These are phyloP conservation scores for Corvus cornix DNA, from an alignment of 2,113 vertebrate species.

Conservation along the genomic window DNA sequence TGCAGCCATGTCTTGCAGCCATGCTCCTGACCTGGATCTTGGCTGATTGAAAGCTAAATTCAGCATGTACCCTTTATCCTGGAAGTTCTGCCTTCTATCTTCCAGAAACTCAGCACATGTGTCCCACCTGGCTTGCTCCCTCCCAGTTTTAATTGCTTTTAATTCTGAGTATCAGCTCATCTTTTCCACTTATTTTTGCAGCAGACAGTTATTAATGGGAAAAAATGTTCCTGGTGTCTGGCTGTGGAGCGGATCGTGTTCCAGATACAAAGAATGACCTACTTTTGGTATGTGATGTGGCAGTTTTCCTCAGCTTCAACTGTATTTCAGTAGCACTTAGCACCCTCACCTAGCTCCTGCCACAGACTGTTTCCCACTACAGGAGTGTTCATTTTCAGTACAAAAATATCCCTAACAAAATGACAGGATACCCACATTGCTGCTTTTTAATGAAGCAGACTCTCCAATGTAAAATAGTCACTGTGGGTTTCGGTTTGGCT, in stretches of 20 bases:
- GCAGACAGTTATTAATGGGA: conserved; percentile 22
- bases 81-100: not conserved
- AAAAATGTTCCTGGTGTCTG: conserved; percentile 29
- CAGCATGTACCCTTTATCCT: not conserved
- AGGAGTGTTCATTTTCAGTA: conserved; percentile 16
- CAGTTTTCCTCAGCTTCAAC: not conserved
- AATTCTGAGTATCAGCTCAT: conserved; percentile 12
- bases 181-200: conserved; percentile 22
- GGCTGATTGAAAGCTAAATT: not conserved
- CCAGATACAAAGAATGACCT: conserved; percentile 19
- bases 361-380: not conserved
- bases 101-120: not conserved
- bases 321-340: conserved; percentile 34
- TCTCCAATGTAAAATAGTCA: conserved; percentile 26
- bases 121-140: not conserved
- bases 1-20: not conserved
- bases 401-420: conserved; percentile 19
- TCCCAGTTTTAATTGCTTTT: not conserved
- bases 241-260: not conserved
- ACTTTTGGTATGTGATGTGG: not conserved
- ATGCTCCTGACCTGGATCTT: not conserved
- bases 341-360: conserved; percentile 24
- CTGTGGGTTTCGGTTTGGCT: conserved; percentile 32
- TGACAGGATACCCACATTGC: not conserved
- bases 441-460: conserved; percentile 36